A percentile compares a stretch with the other conserved stretches of the same genome.
Evolutionary conservation across 2,888 invertebrate genomes (phyloP).

Genomic region (Drosophila austrosaltans): DNA sequence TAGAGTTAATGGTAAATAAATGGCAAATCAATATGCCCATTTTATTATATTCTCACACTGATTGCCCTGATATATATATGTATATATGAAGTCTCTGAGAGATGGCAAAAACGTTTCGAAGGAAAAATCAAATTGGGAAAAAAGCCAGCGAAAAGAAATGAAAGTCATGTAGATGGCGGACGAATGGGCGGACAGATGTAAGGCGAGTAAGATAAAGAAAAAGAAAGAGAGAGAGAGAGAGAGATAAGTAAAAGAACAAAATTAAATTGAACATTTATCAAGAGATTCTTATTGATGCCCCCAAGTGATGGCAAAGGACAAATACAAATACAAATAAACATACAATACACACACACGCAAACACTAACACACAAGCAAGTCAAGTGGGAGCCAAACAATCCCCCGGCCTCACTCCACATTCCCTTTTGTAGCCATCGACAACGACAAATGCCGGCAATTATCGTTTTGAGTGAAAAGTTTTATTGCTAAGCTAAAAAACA

Average conservation of each 20-base stretch:
- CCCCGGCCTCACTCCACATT: neutral
- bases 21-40: slow-evolving; percentile 10
- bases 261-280: slow-evolving; percentile 82
- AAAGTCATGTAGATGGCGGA: slow-evolving; percentile 12
- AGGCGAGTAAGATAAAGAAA: slow-evolving; percentile 42
- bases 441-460: slow-evolving; percentile 74
- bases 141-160: slow-evolving; percentile 29
- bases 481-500: slow-evolving; percentile 56
- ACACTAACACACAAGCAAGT: slow-evolving; percentile 15
- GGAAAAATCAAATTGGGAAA: slow-evolving; percentile 11
- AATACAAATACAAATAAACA: slow-evolving; percentile 24
- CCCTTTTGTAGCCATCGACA: slow-evolving; percentile 16
- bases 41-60: slow-evolving; percentile 7
- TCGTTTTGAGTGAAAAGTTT: slow-evolving; percentile 79
- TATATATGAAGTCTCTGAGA: neutral
- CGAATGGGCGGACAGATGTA: neutral
- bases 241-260: slow-evolving; percentile 78
- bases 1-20: slow-evolving; percentile 6
- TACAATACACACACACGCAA: slow-evolving; percentile 16
- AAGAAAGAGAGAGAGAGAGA: slow-evolving; percentile 48
- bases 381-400: slow-evolving; percentile 23
- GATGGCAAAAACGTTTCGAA: neutral
- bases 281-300: slow-evolving; percentile 81
- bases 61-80: neutral
- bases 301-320: slow-evolving; percentile 57